Evolutionary conservation across 2,113 vertebrate species (phyloP).

Genomic region (Holacanthus passer): DNA sequence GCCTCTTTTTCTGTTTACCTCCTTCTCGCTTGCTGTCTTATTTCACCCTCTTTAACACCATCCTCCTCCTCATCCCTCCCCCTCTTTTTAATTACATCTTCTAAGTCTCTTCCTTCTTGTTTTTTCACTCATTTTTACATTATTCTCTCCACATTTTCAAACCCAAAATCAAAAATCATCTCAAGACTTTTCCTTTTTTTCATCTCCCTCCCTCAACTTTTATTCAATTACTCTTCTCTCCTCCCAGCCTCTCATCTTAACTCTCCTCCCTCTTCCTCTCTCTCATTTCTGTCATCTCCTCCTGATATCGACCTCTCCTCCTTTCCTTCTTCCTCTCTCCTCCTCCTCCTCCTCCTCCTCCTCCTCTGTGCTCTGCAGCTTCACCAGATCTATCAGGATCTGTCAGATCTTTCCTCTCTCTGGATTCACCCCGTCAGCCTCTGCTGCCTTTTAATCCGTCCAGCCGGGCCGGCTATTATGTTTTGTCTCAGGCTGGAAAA

Average conservation of each 20-base stretch:
- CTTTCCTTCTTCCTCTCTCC: neutral
- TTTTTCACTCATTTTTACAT: neutral
- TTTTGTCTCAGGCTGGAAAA: conserved; percentile 28
- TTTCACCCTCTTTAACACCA: neutral
- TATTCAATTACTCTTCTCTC: neutral
- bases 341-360: neutral
- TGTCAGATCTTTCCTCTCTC: conserved; percentile 58
- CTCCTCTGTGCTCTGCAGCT: conserved; percentile 16
- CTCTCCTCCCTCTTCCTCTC: neutral
- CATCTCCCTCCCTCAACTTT: neutral
- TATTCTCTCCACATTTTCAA: neutral
- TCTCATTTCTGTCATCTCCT: conserved; percentile 24
- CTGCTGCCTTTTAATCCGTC: conserved; percentile 57
- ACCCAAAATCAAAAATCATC: neutral
- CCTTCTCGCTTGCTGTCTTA: neutral
- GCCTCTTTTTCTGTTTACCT: neutral
- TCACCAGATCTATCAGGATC: conserved; percentile 58
- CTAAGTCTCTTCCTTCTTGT: neutral
- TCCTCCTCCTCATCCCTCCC: neutral
- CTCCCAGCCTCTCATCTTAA: neutral
- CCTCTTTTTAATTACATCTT: neutral
- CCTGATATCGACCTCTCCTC: conserved; percentile 24
- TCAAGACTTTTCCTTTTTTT: neutral
- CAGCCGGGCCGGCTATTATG: conserved; percentile 34
- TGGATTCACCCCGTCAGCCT: conserved; percentile 53